Conservation (phyloP, 2,113 vertebrate species). For the Nyctereutes procyonoides region DNA sequence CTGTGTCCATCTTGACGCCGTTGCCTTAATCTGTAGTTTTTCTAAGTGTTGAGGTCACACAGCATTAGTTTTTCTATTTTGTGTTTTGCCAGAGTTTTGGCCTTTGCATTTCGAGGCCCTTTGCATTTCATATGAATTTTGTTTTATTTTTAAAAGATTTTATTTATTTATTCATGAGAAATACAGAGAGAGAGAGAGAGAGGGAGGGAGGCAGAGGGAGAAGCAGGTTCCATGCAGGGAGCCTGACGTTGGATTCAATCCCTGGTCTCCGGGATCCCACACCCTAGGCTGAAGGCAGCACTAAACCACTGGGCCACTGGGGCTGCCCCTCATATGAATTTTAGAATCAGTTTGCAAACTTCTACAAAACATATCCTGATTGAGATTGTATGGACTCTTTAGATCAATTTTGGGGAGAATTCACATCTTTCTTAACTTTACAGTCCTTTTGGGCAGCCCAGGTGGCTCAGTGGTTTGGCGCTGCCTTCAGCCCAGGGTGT, state of each 20-base stretch:
- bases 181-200: no score
- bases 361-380: not conserved
- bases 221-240: no score
- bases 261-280: no score
- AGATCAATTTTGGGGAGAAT: not conserved
- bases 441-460: not conserved
- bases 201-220: no score
- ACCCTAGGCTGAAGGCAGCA: no score
- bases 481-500: no score
- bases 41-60: not conserved
- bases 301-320: no score
- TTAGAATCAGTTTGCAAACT: not conserved
- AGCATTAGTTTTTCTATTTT: not conserved
- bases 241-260: no score
- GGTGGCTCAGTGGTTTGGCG: no score
- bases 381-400: not conserved
- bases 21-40: not conserved
- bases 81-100: not conserved
- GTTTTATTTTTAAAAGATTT: no score
- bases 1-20: not conserved
- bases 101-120: not conserved
- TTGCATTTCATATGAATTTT: not conserved
- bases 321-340: not conserved
- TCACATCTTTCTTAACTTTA: not conserved
- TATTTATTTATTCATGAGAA: no score